phyloP scores from a whole-genome alignment of 2,888 invertebrate species.

The Mylabris sibirica region DNA sequence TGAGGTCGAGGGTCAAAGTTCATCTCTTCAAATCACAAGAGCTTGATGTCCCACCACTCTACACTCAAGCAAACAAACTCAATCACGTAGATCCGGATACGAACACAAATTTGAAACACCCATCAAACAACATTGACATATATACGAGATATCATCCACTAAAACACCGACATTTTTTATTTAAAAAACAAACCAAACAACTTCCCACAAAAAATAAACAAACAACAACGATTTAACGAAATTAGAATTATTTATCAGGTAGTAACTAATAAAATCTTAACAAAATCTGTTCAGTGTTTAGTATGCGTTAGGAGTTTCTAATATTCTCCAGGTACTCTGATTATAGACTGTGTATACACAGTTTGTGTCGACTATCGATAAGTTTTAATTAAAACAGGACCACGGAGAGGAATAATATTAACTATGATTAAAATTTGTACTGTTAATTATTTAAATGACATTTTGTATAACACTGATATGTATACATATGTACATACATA shows the following conservation, averaged over 20 bases:
- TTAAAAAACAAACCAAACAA: not conserved
- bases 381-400: not conserved
- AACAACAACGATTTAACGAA: too few species aligned
- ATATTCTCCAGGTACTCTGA: not conserved
- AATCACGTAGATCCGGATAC: conserved; percentile 29
- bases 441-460: not conserved
- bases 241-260: too few species aligned
- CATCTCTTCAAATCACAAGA: conserved; percentile 52
- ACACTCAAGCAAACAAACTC: conserved; percentile 31
- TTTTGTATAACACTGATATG: not conserved
- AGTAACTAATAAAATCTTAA: too few species aligned
- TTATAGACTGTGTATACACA: too few species aligned
- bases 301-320: too few species aligned
- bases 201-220: too few species aligned
- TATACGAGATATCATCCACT: not conserved
- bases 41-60: conserved; percentile 41
- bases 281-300: too few species aligned
- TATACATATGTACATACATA: not conserved
- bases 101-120: conserved; percentile 26
- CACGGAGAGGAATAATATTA: not conserved
- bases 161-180: not conserved
- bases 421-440: not conserved
- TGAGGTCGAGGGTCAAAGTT: conserved; percentile 55
- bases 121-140: conserved; percentile 9
- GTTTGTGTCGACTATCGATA: not conserved